These are phyloP conservation scores for Semicossyphus pulcher DNA, from an alignment of 2,113 vertebrate species.

Conservation along the genomic window DNA sequence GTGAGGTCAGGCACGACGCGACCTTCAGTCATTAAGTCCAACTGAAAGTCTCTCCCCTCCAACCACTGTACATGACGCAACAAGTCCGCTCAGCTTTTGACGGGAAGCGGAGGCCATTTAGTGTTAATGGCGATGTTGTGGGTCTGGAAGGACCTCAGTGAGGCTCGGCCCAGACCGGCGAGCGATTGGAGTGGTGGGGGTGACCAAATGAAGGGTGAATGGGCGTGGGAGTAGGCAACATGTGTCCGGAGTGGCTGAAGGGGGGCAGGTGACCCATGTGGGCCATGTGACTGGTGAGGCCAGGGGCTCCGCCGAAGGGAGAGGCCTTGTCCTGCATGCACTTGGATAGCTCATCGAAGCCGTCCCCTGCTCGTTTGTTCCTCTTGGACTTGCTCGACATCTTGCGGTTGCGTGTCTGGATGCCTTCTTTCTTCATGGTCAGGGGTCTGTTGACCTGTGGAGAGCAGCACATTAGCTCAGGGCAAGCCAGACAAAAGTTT, in stretches of 20 bases:
- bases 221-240: slow-evolving; percentile 97
- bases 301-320: slow-evolving; percentile 89
- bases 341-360: slow-evolving; percentile 97
- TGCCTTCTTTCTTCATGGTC: slow-evolving; percentile 99
- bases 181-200: slow-evolving; percentile 94
- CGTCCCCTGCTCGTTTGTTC: slow-evolving; percentile 91
- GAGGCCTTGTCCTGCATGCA: slow-evolving; percentile 97
- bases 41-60: slow-evolving; percentile 57
- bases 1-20: slow-evolving; percentile 44
- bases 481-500: slow-evolving; percentile 44
- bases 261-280: slow-evolving; percentile 96
- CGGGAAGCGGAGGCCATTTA: slow-evolving; percentile 58
- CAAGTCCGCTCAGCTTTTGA: slow-evolving; percentile 51
- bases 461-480: slow-evolving; percentile 71
- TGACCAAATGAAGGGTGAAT: slow-evolving; percentile 96
- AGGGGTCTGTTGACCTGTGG: slow-evolving; percentile 96
- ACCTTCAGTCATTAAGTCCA: slow-evolving; percentile 53
- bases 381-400: slow-evolving; percentile 99
- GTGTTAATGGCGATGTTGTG: slow-evolving; percentile 66
- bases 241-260: slow-evolving; percentile 98
- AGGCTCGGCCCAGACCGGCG: slow-evolving; percentile 93
- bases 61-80: slow-evolving; percentile 61
- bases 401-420: slow-evolving; percentile 99
- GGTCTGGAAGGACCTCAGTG: slow-evolving; percentile 72
- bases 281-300: slow-evolving; percentile 93